phyloP scores from a whole-genome alignment of 2,888 invertebrate species.

The Ischnus inquisitorius region DNA sequence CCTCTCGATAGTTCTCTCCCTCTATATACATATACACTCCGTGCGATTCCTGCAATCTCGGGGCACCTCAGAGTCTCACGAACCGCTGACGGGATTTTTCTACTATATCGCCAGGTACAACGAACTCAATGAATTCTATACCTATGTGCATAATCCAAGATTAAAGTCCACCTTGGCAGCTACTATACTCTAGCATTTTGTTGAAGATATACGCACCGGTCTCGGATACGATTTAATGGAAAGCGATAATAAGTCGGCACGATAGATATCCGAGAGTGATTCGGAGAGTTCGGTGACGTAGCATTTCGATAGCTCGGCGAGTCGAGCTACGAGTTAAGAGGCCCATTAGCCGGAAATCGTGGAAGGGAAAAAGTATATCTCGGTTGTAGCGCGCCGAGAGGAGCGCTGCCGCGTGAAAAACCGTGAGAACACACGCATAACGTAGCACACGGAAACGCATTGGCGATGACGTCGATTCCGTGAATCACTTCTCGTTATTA shows the following conservation, averaged over 20 bases:
- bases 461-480: constrained; percentile 42
- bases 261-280: constrained; percentile 34
- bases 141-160: not conserved
- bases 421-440: constrained; percentile 47
- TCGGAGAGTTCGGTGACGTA: constrained; percentile 19
- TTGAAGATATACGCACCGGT: not conserved
- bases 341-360: constrained; percentile 44
- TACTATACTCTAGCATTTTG: not conserved
- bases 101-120: constrained; percentile 46
- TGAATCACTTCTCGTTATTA: constrained; percentile 37
- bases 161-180: constrained; percentile 20
- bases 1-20: constrained; percentile 8
- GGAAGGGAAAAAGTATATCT: not conserved
- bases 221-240: constrained; percentile 37
- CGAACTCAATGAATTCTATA: constrained; percentile 52
- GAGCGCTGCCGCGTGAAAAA: constrained; percentile 29
- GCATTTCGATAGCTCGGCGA: constrained; percentile 31
- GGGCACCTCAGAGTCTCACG: constrained; percentile 62
- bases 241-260: constrained; percentile 31
- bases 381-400: not conserved
- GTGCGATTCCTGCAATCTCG: constrained; percentile 54
- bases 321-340: constrained; percentile 25
- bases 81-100: constrained; percentile 60
- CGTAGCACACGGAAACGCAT: constrained; percentile 51
- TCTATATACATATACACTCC: constrained; percentile 8